Evolutionary conservation across 2,797 vertebrate genomes (phyloP).

Genomic region (Pseudotriccus pelzelni): DNA sequence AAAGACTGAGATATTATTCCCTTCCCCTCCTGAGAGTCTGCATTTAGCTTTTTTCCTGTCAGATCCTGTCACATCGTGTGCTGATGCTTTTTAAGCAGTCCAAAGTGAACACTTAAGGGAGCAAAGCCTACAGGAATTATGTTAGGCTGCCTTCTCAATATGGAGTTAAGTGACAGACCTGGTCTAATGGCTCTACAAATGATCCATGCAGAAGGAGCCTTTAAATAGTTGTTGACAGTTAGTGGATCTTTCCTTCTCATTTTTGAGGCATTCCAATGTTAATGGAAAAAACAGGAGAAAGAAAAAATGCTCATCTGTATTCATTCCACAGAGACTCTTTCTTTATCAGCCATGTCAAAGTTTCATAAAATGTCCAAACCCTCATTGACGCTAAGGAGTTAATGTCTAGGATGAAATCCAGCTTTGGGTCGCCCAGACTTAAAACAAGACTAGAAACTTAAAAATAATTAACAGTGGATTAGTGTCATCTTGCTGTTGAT

Average conservation of each 20-base stretch:
- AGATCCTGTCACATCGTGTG: neutral
- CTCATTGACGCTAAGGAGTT: neutral
- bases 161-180: neutral
- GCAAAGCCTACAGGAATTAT: neutral
- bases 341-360: neutral
- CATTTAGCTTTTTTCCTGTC: neutral
- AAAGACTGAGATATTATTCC: neutral
- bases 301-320: neutral
- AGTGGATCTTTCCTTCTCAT: neutral
- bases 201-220: neutral
- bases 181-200: neutral
- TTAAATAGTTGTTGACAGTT: constrained; percentile 1
- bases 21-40: neutral
- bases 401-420: neutral
- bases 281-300: constrained; percentile 27
- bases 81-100: neutral
- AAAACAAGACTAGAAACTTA: neutral
- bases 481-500: neutral
- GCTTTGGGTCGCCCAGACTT: neutral
- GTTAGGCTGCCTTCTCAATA: neutral
- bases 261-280: constrained; percentile 10
- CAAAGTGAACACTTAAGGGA: neutral
- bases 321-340: neutral
- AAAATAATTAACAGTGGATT: neutral
- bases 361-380: neutral